A percentile compares a stretch with the other conserved stretches of the same genome.
Evolutionary conservation across 2,113 vertebrate species (phyloP).

Genomic region (Todiramphus saurophagus): DNA sequence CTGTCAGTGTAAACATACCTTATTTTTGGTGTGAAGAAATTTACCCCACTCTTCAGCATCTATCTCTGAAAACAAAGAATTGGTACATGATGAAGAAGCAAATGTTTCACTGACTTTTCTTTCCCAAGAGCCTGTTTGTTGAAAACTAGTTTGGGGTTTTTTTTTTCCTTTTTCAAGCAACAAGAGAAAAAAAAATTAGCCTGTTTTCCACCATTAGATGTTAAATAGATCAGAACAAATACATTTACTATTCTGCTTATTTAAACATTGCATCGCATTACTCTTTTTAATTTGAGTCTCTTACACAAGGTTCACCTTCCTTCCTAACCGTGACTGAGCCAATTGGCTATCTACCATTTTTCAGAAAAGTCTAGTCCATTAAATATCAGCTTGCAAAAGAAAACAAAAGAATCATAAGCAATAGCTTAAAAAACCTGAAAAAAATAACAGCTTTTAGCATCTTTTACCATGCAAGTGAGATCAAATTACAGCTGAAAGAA

Average conservation of each 20-base stretch:
- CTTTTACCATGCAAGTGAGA: slow-evolving; percentile 30
- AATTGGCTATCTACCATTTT: background rate
- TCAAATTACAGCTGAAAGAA: slow-evolving; percentile 58
- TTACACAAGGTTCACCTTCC: background rate
- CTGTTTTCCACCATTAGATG: background rate
- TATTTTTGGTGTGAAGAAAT: slow-evolving; percentile 98
- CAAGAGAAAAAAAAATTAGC: background rate
- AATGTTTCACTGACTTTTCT: background rate
- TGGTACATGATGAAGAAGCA: background rate
- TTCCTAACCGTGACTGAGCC: background rate
- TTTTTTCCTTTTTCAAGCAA: background rate
- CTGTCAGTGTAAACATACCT: slow-evolving; percentile 76
- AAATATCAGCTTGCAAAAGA: background rate
- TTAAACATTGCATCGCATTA: background rate
- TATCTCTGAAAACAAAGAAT: slow-evolving; percentile 82
- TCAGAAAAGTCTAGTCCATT: background rate
- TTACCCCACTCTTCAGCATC: slow-evolving; percentile 98
- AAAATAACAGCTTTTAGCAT: background rate
- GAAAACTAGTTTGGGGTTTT: background rate
- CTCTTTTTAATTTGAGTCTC: background rate
- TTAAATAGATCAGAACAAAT: background rate
- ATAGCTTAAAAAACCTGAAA: background rate
- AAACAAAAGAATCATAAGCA: background rate
- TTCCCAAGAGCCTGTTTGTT: background rate
- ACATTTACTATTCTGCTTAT: background rate